Conservation (phyloP, 2,113 vertebrate species). For the Odocoileus virginianus region DNA sequence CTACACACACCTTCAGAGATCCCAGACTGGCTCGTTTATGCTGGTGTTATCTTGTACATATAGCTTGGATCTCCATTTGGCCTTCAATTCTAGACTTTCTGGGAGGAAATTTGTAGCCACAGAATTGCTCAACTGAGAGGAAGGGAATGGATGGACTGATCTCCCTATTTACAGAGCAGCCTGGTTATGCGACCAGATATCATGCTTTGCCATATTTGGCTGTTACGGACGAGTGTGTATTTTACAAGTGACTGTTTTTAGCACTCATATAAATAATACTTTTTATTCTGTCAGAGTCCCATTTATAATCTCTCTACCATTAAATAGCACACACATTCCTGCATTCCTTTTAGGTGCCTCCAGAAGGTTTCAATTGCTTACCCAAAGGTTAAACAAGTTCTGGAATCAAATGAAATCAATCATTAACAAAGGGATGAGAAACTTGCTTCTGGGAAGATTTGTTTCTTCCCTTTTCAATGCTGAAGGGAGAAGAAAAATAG, state of each 20-base stretch:
- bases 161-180: neutral
- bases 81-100: neutral
- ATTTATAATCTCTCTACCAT: conserved; percentile 49
- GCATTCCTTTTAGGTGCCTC: conserved; percentile 44
- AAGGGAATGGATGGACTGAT: neutral
- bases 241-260: conserved; percentile 58
- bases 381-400: conserved; percentile 43
- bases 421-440: conserved; percentile 40
- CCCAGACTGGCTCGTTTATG: neutral
- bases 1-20: neutral
- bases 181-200: neutral
- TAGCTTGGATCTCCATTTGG: neutral
- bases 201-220: conserved; percentile 61
- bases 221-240: conserved; percentile 40
- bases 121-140: neutral
- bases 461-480: conserved; percentile 47
- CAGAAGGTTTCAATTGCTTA: conserved; percentile 48
- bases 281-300: conserved; percentile 53
- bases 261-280: conserved; percentile 58
- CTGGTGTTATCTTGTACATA: neutral
- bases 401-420: conserved; percentile 45
- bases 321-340: conserved; percentile 47
- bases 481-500: neutral
- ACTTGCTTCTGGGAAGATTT: conserved; percentile 2
- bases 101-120: neutral